These are phyloP conservation scores for Eremophila alpestris DNA, from an alignment of 2,797 vertebrate species.

Conservation along the genomic window DNA sequence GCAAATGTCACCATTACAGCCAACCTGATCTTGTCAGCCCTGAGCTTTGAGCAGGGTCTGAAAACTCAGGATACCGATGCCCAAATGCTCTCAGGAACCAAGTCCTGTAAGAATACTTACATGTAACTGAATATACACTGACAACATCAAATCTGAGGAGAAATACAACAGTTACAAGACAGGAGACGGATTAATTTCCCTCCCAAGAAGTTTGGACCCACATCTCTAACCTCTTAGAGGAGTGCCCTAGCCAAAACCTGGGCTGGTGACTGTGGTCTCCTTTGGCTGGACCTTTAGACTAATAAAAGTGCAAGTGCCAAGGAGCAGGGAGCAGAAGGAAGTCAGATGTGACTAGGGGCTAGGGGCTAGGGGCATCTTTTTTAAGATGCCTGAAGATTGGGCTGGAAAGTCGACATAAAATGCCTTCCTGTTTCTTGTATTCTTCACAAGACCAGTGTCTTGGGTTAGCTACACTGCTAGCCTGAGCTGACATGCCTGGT, in stretches of 20 bases:
- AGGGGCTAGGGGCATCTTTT: not conserved
- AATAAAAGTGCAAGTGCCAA: not conserved
- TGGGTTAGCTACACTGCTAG: not conserved
- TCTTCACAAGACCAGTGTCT: not conserved
- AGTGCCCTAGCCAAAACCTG: not conserved
- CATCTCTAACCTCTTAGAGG: not conserved
- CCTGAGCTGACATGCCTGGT: not conserved
- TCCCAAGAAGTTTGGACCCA: not conserved
- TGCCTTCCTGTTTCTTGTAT: not conserved
- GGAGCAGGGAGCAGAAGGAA: not conserved
- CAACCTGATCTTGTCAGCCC: not conserved
- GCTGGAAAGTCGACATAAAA: not conserved
- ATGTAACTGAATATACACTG: not conserved
- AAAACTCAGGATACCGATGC: not conserved
- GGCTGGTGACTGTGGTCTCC: not conserved
- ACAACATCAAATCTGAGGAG: not conserved
- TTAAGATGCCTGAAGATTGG: not conserved
- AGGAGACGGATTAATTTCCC: not conserved
- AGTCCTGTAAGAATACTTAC: not conserved
- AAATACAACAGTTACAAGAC: not conserved
- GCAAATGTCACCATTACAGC: fast-evolving
- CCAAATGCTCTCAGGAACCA: not conserved
- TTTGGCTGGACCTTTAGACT: not conserved
- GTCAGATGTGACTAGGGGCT: not conserved
- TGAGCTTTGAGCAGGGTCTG: not conserved